phyloP scores from a whole-genome alignment of 2,797 vertebrate species.

The Ctenochaetus hawaiiensis region DNA sequence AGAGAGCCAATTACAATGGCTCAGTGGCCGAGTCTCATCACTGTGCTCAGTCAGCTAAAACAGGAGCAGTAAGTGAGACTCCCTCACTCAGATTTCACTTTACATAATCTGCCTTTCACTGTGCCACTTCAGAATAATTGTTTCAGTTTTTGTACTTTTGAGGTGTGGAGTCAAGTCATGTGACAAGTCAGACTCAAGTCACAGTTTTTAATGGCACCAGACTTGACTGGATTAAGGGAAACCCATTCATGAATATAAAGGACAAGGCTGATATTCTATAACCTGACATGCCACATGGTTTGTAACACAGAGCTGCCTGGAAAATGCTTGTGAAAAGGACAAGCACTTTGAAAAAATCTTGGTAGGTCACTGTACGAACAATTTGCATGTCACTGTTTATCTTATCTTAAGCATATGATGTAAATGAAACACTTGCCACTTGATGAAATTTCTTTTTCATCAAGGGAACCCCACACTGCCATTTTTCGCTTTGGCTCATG shows the following conservation, averaged over 20 bases:
- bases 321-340: too few relatives aligned
- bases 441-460: too few relatives aligned
- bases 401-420: too few relatives aligned
- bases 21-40: slow-evolving; percentile 65
- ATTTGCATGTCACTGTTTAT: too few relatives aligned
- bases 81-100: slow-evolving; percentile 26
- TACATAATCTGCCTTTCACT: slow-evolving; percentile 32
- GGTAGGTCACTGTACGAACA: too few relatives aligned
- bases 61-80: slow-evolving; percentile 36
- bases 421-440: too few relatives aligned
- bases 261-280: background rate
- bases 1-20: slow-evolving; percentile 72
- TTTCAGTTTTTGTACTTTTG: background rate
- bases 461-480: too few relatives aligned
- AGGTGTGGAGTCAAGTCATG: background rate
- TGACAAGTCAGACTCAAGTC: background rate
- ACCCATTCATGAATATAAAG: background rate
- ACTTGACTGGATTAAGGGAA: background rate
- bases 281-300: too few relatives aligned
- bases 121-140: slow-evolving; percentile 19
- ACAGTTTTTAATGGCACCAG: background rate
- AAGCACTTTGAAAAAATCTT: too few relatives aligned
- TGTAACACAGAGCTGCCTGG: too few relatives aligned
- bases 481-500: too few relatives aligned
- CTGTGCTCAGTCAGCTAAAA: slow-evolving; percentile 71